Evolutionary conservation across 2,113 vertebrate species (phyloP).

Genomic region (Catharus bicknelli): DNA sequence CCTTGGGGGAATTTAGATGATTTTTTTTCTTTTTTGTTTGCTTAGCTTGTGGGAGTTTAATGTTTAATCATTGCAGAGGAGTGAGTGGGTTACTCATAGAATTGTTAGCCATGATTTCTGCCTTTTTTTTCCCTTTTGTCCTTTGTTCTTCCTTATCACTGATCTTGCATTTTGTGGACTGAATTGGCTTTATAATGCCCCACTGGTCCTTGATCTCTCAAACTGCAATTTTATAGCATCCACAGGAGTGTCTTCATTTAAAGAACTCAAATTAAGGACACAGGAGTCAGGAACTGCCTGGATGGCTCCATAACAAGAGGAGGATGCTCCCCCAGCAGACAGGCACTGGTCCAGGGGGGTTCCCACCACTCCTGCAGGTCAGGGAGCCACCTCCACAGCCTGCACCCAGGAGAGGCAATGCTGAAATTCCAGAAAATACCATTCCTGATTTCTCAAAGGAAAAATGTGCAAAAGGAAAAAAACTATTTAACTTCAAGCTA

Average conservation of each 20-base stretch:
- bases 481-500: not conserved
- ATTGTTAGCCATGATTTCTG: conserved; percentile 38
- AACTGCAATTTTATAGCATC: not conserved
- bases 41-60: conserved; percentile 52
- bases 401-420: fast-evolving
- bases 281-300: not conserved
- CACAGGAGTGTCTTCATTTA: not conserved
- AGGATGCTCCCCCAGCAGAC: not conserved
- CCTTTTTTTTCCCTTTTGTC: conserved; percentile 28
- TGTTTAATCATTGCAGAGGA: conserved; percentile 52
- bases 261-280: not conserved
- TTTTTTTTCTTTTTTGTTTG: not conserved
- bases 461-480: not conserved
- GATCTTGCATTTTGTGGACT: not conserved
- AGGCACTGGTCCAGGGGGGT: not conserved
- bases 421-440: fast-evolving
- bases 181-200: not conserved
- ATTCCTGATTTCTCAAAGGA: not conserved
- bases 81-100: conserved; percentile 21
- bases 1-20: conserved; percentile 7
- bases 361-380: not conserved
- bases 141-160: conserved; percentile 6
- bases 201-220: not conserved
- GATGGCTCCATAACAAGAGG: not conserved
- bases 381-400: not conserved